phyloP scores from a whole-genome alignment of 2,797 vertebrate genomes.

The Lacerta bilineata region DNA sequence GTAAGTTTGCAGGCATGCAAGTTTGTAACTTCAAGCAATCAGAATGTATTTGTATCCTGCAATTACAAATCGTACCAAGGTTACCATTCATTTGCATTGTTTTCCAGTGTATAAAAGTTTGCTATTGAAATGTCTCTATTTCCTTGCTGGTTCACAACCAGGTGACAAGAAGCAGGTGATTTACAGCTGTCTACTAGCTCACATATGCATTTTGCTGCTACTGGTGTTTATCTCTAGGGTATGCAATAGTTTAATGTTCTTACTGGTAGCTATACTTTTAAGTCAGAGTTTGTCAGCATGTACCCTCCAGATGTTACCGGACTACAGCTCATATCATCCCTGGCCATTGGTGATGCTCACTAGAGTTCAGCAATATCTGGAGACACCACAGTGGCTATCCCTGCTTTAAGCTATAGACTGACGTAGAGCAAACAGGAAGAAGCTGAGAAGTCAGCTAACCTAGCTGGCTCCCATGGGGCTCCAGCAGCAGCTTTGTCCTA shows the following conservation, averaged over 20 bases:
- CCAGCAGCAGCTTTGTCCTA: neutral
- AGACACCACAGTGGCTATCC: neutral
- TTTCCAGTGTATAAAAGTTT: too few relatives aligned
- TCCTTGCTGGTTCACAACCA: neutral
- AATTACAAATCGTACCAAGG: neutral
- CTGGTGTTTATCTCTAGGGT: neutral
- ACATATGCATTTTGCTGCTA: neutral
- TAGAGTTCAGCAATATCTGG: neutral
- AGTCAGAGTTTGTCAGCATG: neutral
- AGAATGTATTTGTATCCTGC: neutral
- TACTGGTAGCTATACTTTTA: neutral
- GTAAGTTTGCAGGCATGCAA: neutral
- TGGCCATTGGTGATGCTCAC: neutral
- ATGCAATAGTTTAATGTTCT: neutral
- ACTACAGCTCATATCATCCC: neutral
- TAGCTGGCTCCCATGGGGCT: neutral
- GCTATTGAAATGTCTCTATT: neutral
- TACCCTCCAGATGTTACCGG: neutral
- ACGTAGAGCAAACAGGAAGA: neutral
- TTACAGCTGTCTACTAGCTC: neutral
- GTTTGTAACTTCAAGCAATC: neutral
- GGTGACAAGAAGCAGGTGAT: neutral
- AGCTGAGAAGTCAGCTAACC: neutral
- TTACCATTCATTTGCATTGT: neutral
- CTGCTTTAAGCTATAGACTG: neutral